A percentile compares a stretch with the other conserved stretches of the same genome.
Conservation (phyloP, 2,888 invertebrate species). For the Lacanobia oleracea region DNA sequence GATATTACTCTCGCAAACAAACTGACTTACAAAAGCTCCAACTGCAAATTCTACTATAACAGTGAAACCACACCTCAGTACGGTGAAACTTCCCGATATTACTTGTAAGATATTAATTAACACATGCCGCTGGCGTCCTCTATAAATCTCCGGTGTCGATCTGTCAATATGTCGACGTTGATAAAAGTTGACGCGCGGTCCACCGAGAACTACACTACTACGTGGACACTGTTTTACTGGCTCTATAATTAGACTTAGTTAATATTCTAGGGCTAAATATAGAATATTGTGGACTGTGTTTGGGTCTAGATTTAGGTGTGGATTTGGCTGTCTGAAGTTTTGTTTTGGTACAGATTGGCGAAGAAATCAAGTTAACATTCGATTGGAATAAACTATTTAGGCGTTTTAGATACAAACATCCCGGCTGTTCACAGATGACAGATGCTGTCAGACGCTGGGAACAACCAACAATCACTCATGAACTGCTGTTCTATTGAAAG, state of each 20-base stretch:
- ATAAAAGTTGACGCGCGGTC: constrained; percentile 69
- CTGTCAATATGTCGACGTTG: constrained; percentile 77
- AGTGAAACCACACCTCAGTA: constrained; percentile 47
- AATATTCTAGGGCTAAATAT: constrained; percentile 55
- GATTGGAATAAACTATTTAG: not conserved
- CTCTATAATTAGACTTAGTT: constrained; percentile 47
- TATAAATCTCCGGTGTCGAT: constrained; percentile 84
- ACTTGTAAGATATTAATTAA: constrained; percentile 85
- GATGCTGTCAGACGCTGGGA: too few relatives aligned
- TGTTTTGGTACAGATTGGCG: too few relatives aligned
- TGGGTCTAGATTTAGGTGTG: constrained; percentile 8
- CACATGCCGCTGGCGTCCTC: constrained; percentile 80
- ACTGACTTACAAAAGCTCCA: constrained; percentile 5
- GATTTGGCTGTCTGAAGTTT: not conserved
- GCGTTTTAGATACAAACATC: not conserved
- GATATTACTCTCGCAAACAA: not conserved
- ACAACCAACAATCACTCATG: too few relatives aligned
- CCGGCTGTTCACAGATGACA: too few relatives aligned
- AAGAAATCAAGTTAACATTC: not conserved
- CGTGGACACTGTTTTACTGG: constrained; percentile 61
- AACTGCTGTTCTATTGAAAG: not conserved
- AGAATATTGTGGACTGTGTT: constrained; percentile 34
- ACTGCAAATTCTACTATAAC: constrained; percentile 32
- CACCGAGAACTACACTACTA: constrained; percentile 64
- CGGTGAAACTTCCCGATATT: constrained; percentile 64